Conservation (phyloP, 2,888 invertebrate genomes). For the Nycteola revayana region DNA sequence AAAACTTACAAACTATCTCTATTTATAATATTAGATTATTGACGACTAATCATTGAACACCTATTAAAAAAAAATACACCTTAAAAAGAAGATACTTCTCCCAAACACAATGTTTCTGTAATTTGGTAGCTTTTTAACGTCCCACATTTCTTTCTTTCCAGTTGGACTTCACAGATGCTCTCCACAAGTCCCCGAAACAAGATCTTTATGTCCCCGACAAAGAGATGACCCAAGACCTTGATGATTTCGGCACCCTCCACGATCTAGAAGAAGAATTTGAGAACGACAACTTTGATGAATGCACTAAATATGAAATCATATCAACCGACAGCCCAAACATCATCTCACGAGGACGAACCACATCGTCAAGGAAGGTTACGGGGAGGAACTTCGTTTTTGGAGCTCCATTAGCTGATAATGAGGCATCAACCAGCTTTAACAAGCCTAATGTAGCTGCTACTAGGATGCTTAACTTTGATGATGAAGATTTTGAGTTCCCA, state of each 20-base stretch:
- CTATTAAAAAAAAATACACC: no score
- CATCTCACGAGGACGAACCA: constrained; percentile 58
- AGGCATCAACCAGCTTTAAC: constrained; percentile 70
- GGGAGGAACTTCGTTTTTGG: constrained; percentile 69
- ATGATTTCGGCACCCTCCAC: constrained; percentile 63
- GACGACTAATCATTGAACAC: no score
- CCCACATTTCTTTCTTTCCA: constrained; percentile 42
- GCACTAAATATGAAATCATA: constrained; percentile 75
- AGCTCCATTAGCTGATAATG: constrained; percentile 63
- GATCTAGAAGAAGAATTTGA: constrained; percentile 75
- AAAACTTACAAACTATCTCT: no score
- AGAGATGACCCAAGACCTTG: constrained; percentile 41
- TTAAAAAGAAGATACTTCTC: no score
- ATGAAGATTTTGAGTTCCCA: constrained; percentile 66
- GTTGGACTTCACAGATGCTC: constrained; percentile 62
- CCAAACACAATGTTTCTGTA: no score
- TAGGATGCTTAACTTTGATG: constrained; percentile 68
- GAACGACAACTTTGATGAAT: constrained; percentile 62
- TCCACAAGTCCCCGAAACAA: constrained; percentile 46
- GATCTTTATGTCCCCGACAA: constrained; percentile 51
- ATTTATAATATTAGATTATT: no score
- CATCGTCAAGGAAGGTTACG: constrained; percentile 53
- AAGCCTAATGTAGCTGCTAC: constrained; percentile 50
- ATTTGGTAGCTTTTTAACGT: no score
- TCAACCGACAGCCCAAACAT: constrained; percentile 76